phyloP scores from a whole-genome alignment of 2,113 vertebrate species.

The Prietella phreatophila region DNA sequence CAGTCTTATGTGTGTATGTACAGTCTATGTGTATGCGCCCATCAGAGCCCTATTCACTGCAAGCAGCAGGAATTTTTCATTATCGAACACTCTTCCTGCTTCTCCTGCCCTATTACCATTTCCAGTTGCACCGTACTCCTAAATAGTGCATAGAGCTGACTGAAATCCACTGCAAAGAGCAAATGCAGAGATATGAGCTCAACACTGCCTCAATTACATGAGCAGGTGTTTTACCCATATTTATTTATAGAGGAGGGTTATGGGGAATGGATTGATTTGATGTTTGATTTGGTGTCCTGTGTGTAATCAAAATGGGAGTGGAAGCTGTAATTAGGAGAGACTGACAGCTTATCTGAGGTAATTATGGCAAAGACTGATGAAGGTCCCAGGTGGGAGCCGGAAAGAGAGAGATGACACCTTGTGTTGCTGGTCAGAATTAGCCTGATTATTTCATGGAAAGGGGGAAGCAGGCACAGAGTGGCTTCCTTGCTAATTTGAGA shows the following conservation, averaged over 20 bases:
- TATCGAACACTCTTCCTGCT: constrained; percentile 38
- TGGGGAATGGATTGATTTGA: constrained; percentile 22
- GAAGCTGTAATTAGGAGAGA: constrained; percentile 69
- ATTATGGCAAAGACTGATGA: constrained; percentile 66
- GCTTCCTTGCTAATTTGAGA: constrained; percentile 58
- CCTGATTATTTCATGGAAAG: constrained; percentile 44
- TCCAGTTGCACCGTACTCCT: constrained; percentile 17
- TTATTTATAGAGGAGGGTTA: constrained; percentile 48
- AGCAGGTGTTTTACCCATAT: constrained; percentile 51
- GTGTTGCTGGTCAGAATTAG: constrained; percentile 37
- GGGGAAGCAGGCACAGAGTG: constrained; percentile 35
- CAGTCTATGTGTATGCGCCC: constrained; percentile 30
- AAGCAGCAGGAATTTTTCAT: constrained; percentile 34
- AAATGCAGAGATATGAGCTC: neutral
- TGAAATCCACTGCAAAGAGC: constrained; percentile 28
- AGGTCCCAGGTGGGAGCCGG: constrained; percentile 57
- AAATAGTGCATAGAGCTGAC: neutral
- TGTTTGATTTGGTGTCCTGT: constrained; percentile 58
- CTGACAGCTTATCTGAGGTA: constrained; percentile 69
- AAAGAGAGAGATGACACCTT: constrained; percentile 25
- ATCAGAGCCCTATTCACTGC: constrained; percentile 17
- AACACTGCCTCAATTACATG: neutral
- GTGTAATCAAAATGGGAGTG: constrained; percentile 46
- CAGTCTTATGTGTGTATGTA: neutral
- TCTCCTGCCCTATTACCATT: constrained; percentile 19